Evolutionary conservation across 2,888 invertebrate genomes (phyloP).

Genomic region (Agriopis aurantiaria): DNA sequence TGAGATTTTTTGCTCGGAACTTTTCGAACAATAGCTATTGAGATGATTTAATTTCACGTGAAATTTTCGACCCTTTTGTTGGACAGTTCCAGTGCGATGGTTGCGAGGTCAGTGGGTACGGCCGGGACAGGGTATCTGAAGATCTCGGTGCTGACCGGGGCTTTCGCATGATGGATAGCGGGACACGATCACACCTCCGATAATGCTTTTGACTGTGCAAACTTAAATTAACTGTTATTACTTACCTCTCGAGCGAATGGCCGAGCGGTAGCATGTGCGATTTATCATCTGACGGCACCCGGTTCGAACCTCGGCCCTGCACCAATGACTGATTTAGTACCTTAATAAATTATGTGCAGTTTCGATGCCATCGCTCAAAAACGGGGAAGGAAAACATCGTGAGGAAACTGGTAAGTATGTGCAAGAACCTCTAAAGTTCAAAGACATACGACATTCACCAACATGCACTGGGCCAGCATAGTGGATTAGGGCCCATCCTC

Average conservation of each 20-base stretch:
- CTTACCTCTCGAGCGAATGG: neutral
- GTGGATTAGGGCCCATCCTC: too few relatives aligned
- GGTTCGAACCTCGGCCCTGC: too few relatives aligned
- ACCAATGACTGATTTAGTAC: too few relatives aligned
- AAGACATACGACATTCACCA: too few relatives aligned
- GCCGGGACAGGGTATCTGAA: slow-evolving; percentile 56
- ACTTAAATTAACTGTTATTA: slow-evolving; percentile 51
- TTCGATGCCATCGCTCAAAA: too few relatives aligned
- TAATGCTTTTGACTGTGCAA: slow-evolving; percentile 51
- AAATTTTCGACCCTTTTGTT: slow-evolving; percentile 49
- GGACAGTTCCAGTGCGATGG: slow-evolving; percentile 44
- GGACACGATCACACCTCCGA: slow-evolving; percentile 49
- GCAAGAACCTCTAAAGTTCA: too few relatives aligned
- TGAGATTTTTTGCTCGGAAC: slow-evolving; percentile 52
- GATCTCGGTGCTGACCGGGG: slow-evolving; percentile 69
- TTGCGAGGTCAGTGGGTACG: slow-evolving; percentile 63
- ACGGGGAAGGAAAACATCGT: too few relatives aligned
- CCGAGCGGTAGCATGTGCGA: too few relatives aligned
- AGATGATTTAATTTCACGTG: slow-evolving; percentile 48
- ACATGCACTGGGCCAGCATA: too few relatives aligned
- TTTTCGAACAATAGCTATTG: slow-evolving; percentile 50
- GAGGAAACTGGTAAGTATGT: too few relatives aligned
- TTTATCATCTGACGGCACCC: too few relatives aligned
- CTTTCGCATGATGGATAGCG: slow-evolving; percentile 70
- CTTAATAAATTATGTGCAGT: too few relatives aligned